These are phyloP conservation scores for Epinotia ramella DNA, from an alignment of 2,888 invertebrate species.

Conservation along the genomic window DNA sequence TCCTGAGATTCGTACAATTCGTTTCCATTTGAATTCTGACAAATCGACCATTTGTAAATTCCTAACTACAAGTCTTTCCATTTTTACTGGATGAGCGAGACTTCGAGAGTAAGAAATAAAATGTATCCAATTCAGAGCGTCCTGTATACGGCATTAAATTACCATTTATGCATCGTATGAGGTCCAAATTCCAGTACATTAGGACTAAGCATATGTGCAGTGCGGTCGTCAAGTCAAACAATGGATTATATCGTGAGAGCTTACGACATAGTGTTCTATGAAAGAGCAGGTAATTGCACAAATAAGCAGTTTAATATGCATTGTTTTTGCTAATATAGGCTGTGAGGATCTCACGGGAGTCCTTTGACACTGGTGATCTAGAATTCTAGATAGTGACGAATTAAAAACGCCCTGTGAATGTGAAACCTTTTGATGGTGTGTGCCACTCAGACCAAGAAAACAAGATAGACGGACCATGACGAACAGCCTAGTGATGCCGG, in stretches of 20 bases:
- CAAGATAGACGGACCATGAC: too few relatives aligned
- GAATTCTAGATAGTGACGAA: conserved; percentile 7
- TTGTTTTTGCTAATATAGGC: conserved; percentile 14
- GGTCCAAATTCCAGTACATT: conserved; percentile 34
- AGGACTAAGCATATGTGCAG: background rate
- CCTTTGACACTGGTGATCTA: conserved; percentile 1
- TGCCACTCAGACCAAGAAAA: background rate
- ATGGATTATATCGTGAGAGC: conserved; percentile 66
- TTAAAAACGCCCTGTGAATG: background rate
- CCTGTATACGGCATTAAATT: conserved; percentile 26
- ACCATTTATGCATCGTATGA: conserved; percentile 3
- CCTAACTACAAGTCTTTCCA: too few relatives aligned
- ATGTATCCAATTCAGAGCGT: background rate
- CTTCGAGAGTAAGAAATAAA: background rate
- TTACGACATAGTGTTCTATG: conserved; percentile 72
- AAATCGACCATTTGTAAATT: too few relatives aligned
- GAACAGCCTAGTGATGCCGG: too few relatives aligned
- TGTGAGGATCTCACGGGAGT: conserved; percentile 16
- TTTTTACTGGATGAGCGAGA: background rate
- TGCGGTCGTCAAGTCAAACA: conserved; percentile 36
- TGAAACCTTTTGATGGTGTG: background rate
- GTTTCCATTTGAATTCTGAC: too few relatives aligned
- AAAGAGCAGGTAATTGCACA: conserved; percentile 71
- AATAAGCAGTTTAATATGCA: conserved; percentile 19
- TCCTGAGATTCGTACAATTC: too few relatives aligned